Evolutionary conservation across 2,888 invertebrate species (phyloP).

Genomic region (Heterodera filipjevi): DNA sequence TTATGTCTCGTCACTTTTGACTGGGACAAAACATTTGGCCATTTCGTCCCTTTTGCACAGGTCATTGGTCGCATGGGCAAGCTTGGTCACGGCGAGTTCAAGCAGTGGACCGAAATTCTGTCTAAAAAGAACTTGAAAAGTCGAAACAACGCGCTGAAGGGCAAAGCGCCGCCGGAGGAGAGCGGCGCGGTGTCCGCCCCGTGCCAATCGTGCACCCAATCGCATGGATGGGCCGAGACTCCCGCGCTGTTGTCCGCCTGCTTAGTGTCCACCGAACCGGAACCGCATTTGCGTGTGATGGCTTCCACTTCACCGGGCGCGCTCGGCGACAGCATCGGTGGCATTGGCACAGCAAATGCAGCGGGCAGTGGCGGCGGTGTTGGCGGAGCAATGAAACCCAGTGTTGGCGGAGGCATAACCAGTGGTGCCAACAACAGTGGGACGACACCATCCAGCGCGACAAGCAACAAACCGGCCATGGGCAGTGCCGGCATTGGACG

Average conservation of each 20-base stretch:
- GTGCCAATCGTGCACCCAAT: constrained; percentile 33
- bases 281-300: constrained; percentile 51
- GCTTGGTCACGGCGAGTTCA: constrained; percentile 95
- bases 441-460: neutral
- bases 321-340: constrained; percentile 64
- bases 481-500: neutral
- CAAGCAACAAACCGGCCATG: constrained; percentile 11
- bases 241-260: constrained; percentile 97
- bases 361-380: constrained; percentile 64
- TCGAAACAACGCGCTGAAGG: constrained; percentile 46
- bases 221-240: constrained; percentile 74
- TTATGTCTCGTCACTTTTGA: no score
- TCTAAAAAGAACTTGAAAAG: constrained; percentile 51
- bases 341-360: neutral
- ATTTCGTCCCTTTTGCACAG: no score
- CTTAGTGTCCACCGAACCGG: constrained; percentile 84
- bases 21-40: no score
- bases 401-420: neutral
- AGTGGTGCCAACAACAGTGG: neutral
- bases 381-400: constrained; percentile 64
- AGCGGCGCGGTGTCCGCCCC: constrained; percentile 26
- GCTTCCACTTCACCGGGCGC: neutral
- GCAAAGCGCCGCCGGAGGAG: constrained; percentile 4
- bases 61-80: constrained; percentile 87
- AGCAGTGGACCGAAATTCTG: constrained; percentile 70